phyloP scores from a whole-genome alignment of 2,888 invertebrate species.

The Suillia variegata region DNA sequence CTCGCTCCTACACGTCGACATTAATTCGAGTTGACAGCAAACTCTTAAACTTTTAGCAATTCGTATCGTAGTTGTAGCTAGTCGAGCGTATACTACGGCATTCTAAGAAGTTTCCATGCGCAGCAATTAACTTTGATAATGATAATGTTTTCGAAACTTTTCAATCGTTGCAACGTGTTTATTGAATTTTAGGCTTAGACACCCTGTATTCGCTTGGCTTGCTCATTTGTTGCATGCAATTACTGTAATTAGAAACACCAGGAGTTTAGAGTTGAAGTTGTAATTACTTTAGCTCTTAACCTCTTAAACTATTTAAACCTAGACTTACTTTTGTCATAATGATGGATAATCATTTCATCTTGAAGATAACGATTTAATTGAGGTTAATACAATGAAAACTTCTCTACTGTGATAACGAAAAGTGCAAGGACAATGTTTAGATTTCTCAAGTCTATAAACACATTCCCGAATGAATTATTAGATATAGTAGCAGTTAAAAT shows the following conservation, averaged over 20 bases:
- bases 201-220: constrained; percentile 6
- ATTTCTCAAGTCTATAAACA: no score
- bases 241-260: constrained; percentile 24
- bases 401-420: no score
- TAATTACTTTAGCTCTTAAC: constrained; percentile 17
- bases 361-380: no score
- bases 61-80: neutral
- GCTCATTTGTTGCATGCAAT: constrained; percentile 28
- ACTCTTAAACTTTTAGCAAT: constrained; percentile 17
- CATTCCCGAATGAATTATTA: no score
- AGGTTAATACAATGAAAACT: no score
- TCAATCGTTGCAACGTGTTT: constrained; percentile 2
- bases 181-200: neutral
- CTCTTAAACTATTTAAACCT: no score
- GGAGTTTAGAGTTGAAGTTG: constrained; percentile 9
- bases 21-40: constrained; percentile 16
- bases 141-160: constrained; percentile 12
- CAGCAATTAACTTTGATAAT: constrained; percentile 12
- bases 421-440: no score
- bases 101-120: neutral
- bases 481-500: no score
- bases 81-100: no score
- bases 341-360: no score
- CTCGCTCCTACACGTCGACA: constrained; percentile 7
- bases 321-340: no score